A percentile compares a stretch with the other conserved stretches of the same genome.
phyloP scores from a whole-genome alignment of 2,797 vertebrate genomes.

The Brachyalestes nurse region DNA sequence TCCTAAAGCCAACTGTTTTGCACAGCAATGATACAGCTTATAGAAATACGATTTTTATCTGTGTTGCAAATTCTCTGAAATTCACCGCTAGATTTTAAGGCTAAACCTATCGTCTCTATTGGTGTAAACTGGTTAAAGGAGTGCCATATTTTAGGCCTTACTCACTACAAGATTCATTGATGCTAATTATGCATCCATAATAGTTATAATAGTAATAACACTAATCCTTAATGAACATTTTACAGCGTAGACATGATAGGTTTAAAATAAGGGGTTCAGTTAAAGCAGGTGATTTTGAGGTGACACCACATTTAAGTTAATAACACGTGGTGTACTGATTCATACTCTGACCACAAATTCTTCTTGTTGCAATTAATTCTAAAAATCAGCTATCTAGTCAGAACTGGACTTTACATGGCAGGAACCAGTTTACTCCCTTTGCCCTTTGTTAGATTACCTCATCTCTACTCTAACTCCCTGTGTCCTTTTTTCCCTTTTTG shows the following conservation, averaged over 20 bases:
- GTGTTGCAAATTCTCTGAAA: conserved; percentile 50
- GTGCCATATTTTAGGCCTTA: conserved; percentile 13
- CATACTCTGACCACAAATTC: conserved; percentile 1
- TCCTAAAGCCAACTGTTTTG: conserved; percentile 1
- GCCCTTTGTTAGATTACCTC: not conserved
- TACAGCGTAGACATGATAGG: not conserved
- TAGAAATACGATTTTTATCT: conserved; percentile 12
- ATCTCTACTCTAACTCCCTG: conserved; percentile 60
- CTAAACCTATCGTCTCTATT: not conserved
- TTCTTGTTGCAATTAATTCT: not conserved
- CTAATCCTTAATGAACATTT: not conserved
- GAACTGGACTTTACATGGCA: conserved; percentile 15
- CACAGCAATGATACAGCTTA: conserved; percentile 9
- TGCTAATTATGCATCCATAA: not conserved
- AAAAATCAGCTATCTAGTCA: not conserved
- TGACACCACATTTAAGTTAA: not conserved
- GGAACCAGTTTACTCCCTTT: conserved; percentile 46
- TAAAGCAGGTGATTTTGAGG: not conserved
- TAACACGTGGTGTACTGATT: not conserved
- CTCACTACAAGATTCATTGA: not conserved
- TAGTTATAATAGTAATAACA: not conserved
- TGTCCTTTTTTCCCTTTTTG: conserved; percentile 21
- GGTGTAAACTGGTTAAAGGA: conserved; percentile 50
- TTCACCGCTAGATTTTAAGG: conserved; percentile 7
- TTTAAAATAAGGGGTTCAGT: not conserved